These are phyloP conservation scores for Sebastes cheni DNA, from an alignment of 2,797 vertebrate genomes.

Conservation along the genomic window DNA sequence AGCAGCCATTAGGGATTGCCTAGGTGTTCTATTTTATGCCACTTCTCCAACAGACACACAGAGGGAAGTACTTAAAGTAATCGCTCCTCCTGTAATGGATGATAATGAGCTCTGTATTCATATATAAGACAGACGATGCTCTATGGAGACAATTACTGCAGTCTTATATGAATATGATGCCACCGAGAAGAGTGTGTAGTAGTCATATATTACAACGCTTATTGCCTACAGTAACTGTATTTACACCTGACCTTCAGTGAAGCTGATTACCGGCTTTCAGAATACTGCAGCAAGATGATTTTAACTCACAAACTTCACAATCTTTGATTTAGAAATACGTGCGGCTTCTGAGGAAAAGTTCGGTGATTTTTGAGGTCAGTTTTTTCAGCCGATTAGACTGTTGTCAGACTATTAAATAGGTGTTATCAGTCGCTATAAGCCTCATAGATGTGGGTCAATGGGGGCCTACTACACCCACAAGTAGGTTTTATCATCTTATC, in stretches of 20 bases:
- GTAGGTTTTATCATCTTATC: too few species aligned
- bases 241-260: background rate
- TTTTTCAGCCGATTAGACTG: too few species aligned
- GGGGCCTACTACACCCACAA: too few species aligned
- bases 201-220: background rate
- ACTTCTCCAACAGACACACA: slow-evolving; percentile 54
- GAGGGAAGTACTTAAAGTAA: slow-evolving; percentile 48
- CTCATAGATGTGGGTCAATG: too few species aligned
- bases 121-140: slow-evolving; percentile 40
- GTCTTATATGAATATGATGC: slow-evolving; percentile 21
- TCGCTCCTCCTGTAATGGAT: slow-evolving; percentile 42
- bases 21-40: slow-evolving; percentile 73
- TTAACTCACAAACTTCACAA: background rate
- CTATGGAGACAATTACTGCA: slow-evolving; percentile 35
- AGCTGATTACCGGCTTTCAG: background rate
- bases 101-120: slow-evolving; percentile 51
- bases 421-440: too few species aligned
- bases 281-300: background rate
- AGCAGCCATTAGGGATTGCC: slow-evolving; percentile 77
- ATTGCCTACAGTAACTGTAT: background rate
- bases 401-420: too few species aligned
- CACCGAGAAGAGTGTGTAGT: slow-evolving; percentile 12
- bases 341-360: background rate
- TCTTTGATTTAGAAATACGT: background rate
- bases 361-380: background rate